phyloP scores from a whole-genome alignment of 2,888 invertebrate species.

The Mycalesis mineus region DNA sequence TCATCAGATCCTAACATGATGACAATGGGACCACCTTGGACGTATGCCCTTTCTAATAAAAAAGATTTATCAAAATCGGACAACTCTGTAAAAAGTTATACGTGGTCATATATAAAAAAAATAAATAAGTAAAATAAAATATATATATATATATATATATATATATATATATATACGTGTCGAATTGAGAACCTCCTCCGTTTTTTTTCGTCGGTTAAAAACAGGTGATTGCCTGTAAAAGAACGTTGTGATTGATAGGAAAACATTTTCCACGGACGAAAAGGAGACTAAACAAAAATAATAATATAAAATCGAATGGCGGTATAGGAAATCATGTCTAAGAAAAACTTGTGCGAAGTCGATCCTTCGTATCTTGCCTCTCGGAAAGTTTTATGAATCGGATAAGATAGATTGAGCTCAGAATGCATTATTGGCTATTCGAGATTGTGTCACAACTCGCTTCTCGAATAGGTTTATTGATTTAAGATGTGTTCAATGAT shows the following conservation, averaged over 20 bases:
- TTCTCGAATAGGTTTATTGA: constrained; percentile 25
- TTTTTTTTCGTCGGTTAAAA: too few relatives aligned
- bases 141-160: too few relatives aligned
- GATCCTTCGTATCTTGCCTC: constrained; percentile 47
- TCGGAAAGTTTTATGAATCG: constrained; percentile 65
- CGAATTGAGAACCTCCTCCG: too few relatives aligned
- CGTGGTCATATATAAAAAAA: too few relatives aligned
- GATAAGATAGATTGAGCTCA: constrained; percentile 62
- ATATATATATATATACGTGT: too few relatives aligned
- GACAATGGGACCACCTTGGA: too few relatives aligned
- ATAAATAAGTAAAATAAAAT: too few relatives aligned
- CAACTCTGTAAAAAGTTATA: too few relatives aligned
- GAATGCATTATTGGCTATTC: constrained; percentile 66
- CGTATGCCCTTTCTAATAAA: too few relatives aligned
- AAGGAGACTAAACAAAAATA: constrained; percentile 4
- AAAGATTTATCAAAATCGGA: too few relatives aligned
- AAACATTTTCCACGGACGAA: neutral
- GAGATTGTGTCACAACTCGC: constrained; percentile 53
- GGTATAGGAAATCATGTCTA: constrained; percentile 27
- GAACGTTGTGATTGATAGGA: neutral
- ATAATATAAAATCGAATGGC: constrained; percentile 15
- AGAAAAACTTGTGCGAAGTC: constrained; percentile 55
- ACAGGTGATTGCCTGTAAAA: too few relatives aligned
- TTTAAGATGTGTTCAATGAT: constrained; percentile 11
- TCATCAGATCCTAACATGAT: too few relatives aligned